phyloP scores from a whole-genome alignment of 2,113 vertebrate genomes.

The Dolichallabes microphthalmus region DNA sequence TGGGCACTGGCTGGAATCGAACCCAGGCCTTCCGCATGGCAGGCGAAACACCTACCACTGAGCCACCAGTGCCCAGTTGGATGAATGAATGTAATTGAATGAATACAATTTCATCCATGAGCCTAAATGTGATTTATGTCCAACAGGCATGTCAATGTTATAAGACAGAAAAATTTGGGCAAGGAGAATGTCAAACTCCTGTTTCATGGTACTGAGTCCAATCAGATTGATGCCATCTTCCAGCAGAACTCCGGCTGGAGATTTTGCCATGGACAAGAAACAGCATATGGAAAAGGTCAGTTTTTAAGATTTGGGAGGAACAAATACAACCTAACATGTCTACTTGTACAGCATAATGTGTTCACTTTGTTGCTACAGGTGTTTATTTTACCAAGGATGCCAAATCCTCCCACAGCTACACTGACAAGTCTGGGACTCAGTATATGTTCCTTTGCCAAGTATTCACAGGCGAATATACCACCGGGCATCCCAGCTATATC shows the following conservation, averaged over 20 bases:
- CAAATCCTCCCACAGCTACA: conserved; percentile 79
- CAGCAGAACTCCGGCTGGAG: conserved; percentile 67
- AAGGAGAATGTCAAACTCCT: conserved; percentile 50
- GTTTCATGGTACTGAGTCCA: conserved; percentile 59
- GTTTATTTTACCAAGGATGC: conserved; percentile 91
- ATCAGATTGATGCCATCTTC: conserved; percentile 52
- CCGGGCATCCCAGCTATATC: conserved; percentile 68
- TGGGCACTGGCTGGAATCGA: too few relatives aligned
- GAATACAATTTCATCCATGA: neutral
- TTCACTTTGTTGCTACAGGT: conserved; percentile 67
- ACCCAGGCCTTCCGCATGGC: too few relatives aligned
- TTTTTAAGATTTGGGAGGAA: neutral
- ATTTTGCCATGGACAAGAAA: conserved; percentile 60
- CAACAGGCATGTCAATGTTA: conserved; percentile 63
- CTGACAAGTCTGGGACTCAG: conserved; percentile 10
- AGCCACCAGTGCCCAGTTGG: too few relatives aligned
- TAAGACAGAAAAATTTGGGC: conserved; percentile 63
- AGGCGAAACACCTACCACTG: too few relatives aligned
- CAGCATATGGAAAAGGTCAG: conserved; percentile 64
- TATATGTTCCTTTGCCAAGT: conserved; percentile 85
- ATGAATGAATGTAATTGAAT: neutral
- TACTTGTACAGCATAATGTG: neutral
- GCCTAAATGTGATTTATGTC: neutral
- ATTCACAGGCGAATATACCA: conserved; percentile 81
- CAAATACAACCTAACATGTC: neutral